Percentiles rank a stretch among this genome's conserved stretches.
phyloP scores from a whole-genome alignment of 2,113 vertebrate species.

The Ancistrus triradiatus region DNA sequence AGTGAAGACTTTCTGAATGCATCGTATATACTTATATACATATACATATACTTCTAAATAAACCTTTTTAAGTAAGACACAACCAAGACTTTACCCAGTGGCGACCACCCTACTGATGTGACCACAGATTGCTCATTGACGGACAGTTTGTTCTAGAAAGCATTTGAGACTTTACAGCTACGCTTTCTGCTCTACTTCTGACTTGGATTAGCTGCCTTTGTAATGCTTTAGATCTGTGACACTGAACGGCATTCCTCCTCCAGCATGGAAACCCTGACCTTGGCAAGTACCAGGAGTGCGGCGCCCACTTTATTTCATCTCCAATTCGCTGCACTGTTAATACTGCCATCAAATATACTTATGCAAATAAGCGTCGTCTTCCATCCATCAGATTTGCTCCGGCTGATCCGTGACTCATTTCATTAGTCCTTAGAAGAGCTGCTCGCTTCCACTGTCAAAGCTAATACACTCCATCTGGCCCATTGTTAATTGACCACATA shows the following conservation, averaged over 20 bases:
- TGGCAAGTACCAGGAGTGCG: background rate
- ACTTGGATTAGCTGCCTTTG: too few relatives aligned
- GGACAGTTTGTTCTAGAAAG: too few relatives aligned
- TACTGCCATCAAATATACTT: constrained; percentile 23
- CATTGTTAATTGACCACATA: constrained; percentile 22
- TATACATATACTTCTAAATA: too few relatives aligned
- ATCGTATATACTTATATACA: too few relatives aligned
- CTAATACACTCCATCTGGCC: constrained; percentile 26
- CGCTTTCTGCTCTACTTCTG: too few relatives aligned
- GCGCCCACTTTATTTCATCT: background rate
- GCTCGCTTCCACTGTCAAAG: constrained; percentile 9
- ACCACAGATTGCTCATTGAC: too few relatives aligned
- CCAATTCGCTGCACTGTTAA: constrained; percentile 9
- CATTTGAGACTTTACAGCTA: too few relatives aligned
- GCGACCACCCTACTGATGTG: too few relatives aligned
- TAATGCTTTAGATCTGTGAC: background rate
- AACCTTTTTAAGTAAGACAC: too few relatives aligned
- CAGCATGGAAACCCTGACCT: background rate
- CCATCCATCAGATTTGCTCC: constrained; percentile 10
- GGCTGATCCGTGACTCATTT: constrained; percentile 21
- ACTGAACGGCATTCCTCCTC: too few relatives aligned
- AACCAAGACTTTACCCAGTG: too few relatives aligned
- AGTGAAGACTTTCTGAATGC: too few relatives aligned
- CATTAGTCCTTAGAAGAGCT: constrained; percentile 4
- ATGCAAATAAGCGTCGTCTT: constrained; percentile 8